Base-by-base conservation (phyloP, 2,797 vertebrate species). In the Scolopax bukidnonensis region DNA sequence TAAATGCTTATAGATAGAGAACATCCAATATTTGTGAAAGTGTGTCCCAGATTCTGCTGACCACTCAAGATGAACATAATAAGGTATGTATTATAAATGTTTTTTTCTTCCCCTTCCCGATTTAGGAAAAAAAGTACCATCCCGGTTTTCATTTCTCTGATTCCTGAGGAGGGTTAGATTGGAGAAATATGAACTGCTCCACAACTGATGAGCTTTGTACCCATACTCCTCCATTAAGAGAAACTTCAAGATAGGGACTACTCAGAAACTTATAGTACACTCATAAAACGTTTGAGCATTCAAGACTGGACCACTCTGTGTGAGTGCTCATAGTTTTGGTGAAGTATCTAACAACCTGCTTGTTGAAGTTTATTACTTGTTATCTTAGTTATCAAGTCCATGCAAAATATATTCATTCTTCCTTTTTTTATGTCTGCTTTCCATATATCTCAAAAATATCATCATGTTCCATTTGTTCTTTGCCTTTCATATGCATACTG, bases 231-330 rank as follows among this genome's bases (percentile, higher is more conserved):
- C 13, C 38, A 32, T 41, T 45, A 43, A 32, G 18, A 67, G 27
- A 11, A 75, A 38, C 27, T 67, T 76, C 57, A 76, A 47, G 40
- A 54, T 16, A 65, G 9, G 3, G 5, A 28, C 27, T 41, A 17
- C 30, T 18, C 7, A 21, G 12, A 88, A 86, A 68, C 28, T 59
- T 41, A 20, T 1, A 64, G 24, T 1, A 79, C 33, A 30, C 6
- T 75, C 21, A 30, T 28, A 43, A 90, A 86, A 53, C 19, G 27
- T 54, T 47, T 40, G 63, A 45, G 23, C 16, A 38, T 1, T 11
- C 4, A 33, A 57, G 18, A 7, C 0, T 6, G 27, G 16, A 9
- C 11, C 6, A 4, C 3, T 63, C 19, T 70, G 24, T 12, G 30
- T 32, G 16, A 24, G 15, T 21, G 38, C 4, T 59, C 57, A 6